Evolutionary conservation across 2,888 invertebrate genomes (phyloP), one percentile per base, ranked within the genome.

Genomic region (Stegophylla sp.): DNA sequence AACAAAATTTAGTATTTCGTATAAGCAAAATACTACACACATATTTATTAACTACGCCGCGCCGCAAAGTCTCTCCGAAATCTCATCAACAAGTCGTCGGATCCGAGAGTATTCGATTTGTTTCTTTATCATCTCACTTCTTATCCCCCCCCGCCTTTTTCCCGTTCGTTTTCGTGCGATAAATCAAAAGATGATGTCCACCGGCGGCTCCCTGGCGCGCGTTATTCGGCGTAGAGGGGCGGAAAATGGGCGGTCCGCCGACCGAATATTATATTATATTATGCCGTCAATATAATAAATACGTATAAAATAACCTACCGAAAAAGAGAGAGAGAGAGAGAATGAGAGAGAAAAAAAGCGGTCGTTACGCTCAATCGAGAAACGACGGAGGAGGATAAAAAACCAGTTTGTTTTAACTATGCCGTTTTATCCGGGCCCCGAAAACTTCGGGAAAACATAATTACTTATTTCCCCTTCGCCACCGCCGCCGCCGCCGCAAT

Each of bases 341-440:
- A 23, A n/a, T 3, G 51, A 51, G 51, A 53, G 53, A 20, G 59
- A 59, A 7, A 61, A 48, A 51, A 26, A 75, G 7, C 28, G 43
- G 59, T 73, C 45, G 73, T 73, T 73, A 45, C 7, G 34, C 61
- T 73, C 45, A 45, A 61, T 73, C 73, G 45, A 28, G 61, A 73
- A n/a, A 56, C 3, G 59, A 4, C 26, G 20, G 28, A 26, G 61
- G 26, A 13, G 61, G 61, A 28, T 61, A 64, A 41, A 79, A 79
- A 79, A 79, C 79, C 79, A 79, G 79, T 79, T 79, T 79, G 61
- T 69, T 79, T 79, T 71, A 71, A 79, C 79, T 61, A 59, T 61
- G 67, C 77, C 69, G 77, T 79, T 79, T 71, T 71, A 79, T 79
- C 71, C 69, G 51, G 69, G n/a, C n/a, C 77, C 77, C 77, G 67